Evolutionary conservation across 2,888 invertebrate genomes (phyloP), one percentile per base, ranked within the genome.

Genomic region (Lasius platythorax): DNA sequence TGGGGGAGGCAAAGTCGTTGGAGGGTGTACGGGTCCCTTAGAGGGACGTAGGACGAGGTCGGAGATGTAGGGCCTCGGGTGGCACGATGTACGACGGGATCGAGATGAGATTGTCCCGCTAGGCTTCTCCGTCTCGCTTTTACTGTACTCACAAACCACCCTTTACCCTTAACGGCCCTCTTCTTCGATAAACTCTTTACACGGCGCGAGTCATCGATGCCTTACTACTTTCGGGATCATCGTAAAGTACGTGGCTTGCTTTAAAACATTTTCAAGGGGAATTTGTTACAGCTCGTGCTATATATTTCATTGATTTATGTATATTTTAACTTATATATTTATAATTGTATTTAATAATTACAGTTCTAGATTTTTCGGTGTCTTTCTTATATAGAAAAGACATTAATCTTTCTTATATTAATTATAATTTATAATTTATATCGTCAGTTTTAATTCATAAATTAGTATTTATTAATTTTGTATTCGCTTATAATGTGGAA

Each of bases 31-130:
- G 82, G 89, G 90, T 92, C 91, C 88, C 90, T 89, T 84, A 78
- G 89, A 91, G 91, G 86, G 89, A 89, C 87, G 90, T 83, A 89
- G 92, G 91, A 89, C 90, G 90, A 91, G 89, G 88, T 89, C 82
- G 87, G 92, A 94, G 94, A 95, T 94, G 93, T 94, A 95, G 92
- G 92, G 93, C 93, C 94, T 93, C 92, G 92, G 93, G 93, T 93
- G 91, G 91, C 93, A 93, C 94, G 94, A 95, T 94, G 93, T 95
- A 95, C 94, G 94, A 94, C 91, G 94, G 95, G 94, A 94, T 94
- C 93, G 93, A 94, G 94, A 95, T 95, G 95, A 95, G 94, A 95
- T 95, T 95, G 94, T 94, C 94, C 94, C 92, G 92, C 92, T 93
- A 93, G 92, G 92, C 91, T 88, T 66, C 73, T 72, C 74, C 70